These are phyloP conservation scores for Gandaritis pyraliata DNA, from an alignment of 2,888 invertebrate species.

Conservation along the genomic window DNA sequence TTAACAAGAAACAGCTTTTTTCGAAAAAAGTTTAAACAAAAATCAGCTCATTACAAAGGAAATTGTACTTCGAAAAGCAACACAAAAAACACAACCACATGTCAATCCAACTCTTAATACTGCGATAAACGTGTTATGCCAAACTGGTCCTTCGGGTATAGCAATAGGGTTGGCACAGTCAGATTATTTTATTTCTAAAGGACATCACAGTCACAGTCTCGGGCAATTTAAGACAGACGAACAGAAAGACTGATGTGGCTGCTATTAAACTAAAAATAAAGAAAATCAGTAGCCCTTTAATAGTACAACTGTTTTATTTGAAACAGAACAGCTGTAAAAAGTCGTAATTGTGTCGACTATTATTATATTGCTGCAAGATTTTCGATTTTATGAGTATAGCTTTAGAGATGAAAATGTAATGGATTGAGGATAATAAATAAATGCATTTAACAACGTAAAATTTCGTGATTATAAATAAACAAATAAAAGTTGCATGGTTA, in stretches of 20 bases:
- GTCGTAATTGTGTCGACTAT: constrained; percentile 39
- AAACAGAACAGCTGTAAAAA: constrained; percentile 57
- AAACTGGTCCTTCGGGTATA: constrained; percentile 15
- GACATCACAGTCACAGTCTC: constrained; percentile 56
- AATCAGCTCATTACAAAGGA: constrained; percentile 41
- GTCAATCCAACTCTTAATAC: constrained; percentile 58
- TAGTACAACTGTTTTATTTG: constrained; percentile 60
- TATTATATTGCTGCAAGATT: constrained; percentile 27
- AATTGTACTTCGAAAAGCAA: constrained; percentile 46
- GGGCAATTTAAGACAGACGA: constrained; percentile 69
- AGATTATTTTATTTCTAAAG: constrained; percentile 32
- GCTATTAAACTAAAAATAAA: constrained; percentile 62
- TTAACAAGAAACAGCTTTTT: constrained; percentile 2
- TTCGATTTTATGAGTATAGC: constrained; percentile 8
- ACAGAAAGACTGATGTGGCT: constrained; percentile 48
- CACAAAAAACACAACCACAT: constrained; percentile 62
- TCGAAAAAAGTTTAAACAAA: constrained; percentile 20
- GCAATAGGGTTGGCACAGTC: constrained; percentile 43
- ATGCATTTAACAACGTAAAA: background rate
- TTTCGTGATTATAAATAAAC: constrained; percentile 3
- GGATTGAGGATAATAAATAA: background rate
- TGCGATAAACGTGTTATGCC: constrained; percentile 35
- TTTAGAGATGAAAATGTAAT: background rate
- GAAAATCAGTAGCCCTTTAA: constrained; percentile 55
- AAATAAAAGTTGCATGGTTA: constrained; percentile 1